Conservation (phyloP, 2,797 vertebrate genomes). For the Rhabdomys pumilio region DNA sequence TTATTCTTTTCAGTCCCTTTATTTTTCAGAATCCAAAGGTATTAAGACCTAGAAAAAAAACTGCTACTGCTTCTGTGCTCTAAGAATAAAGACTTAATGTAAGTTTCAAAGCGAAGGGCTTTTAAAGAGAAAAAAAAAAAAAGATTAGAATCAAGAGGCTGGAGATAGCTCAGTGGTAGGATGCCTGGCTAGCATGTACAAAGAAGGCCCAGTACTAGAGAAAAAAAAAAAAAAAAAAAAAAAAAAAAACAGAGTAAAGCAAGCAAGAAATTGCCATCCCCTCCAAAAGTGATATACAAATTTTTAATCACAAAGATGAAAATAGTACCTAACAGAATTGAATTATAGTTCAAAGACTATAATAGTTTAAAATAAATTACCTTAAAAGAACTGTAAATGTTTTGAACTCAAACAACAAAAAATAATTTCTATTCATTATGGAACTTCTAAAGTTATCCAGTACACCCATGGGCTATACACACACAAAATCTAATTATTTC, state of each 20-base stretch:
- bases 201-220: neutral
- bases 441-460: constrained; percentile 77
- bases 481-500: constrained; percentile 78
- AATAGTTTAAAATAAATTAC: constrained; percentile 79
- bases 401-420: constrained; percentile 84
- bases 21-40: neutral
- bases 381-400: constrained; percentile 77
- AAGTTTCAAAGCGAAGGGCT: neutral
- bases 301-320: constrained; percentile 73
- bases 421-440: constrained; percentile 77
- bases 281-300: constrained; percentile 26
- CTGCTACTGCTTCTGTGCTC: neutral
- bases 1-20: neutral
- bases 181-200: neutral
- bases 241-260: constrained; percentile 4
- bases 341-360: constrained; percentile 78
- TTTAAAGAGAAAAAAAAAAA: neutral
- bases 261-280: constrained; percentile 41
- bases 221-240: neutral
- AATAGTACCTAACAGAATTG: constrained; percentile 65
- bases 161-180: neutral
- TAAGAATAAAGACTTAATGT: constrained; percentile 1
- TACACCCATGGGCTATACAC: constrained; percentile 75
- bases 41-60: neutral
- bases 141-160: constrained; percentile 41